Evolutionary conservation across 2,888 invertebrate species (phyloP).

Genomic region (Cenopis cana): DNA sequence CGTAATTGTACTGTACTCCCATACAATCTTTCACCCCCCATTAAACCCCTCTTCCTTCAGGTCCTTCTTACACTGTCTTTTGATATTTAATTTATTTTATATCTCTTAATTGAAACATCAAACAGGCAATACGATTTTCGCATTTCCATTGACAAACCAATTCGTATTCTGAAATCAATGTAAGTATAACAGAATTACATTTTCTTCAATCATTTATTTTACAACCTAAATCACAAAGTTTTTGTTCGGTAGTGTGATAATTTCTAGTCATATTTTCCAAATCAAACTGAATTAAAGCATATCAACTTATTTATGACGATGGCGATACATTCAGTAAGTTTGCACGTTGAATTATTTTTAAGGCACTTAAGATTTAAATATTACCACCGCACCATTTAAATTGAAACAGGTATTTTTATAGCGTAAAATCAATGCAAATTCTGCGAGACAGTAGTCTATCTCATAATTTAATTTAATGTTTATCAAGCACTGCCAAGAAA

Average conservation of each 20-base stretch:
- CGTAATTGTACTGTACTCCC: neutral
- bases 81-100: neutral
- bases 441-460: too few relatives aligned
- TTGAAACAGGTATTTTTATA: too few relatives aligned
- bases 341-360: neutral
- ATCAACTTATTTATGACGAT: conserved; percentile 15
- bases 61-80: too few relatives aligned
- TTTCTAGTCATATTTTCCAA: conserved; percentile 51
- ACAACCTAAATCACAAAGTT: neutral
- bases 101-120: neutral
- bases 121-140: neutral
- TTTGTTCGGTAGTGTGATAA: conserved; percentile 46
- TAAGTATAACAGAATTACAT: neutral
- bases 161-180: neutral
- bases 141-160: neutral
- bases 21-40: neutral
- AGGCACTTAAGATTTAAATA: neutral
- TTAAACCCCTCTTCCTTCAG: too few relatives aligned
- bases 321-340: conserved; percentile 2
- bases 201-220: neutral
- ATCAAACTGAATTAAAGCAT: conserved; percentile 7
- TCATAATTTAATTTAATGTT: neutral
- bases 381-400: too few relatives aligned
- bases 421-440: too few relatives aligned
- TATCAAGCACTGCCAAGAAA: conserved; percentile 18